Evolutionary conservation across 2,797 vertebrate genomes (phyloP), one percentile per base, ranked within the genome.

Genomic region (Neoniphon sammara): DNA sequence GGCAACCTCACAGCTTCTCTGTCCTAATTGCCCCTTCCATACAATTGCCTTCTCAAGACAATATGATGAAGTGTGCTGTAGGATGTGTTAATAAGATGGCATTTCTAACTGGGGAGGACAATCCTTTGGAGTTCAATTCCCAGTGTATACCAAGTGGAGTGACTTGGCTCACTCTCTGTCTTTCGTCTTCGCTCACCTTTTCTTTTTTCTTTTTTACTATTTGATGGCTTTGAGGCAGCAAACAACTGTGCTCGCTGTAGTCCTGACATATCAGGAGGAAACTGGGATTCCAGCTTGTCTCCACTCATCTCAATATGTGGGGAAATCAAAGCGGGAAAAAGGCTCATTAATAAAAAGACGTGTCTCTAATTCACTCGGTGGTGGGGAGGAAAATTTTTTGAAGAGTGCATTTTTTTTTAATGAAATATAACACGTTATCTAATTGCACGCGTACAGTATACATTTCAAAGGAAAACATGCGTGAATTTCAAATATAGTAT

Each of bases 1-100:
- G 94, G 94, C 93, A 94, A 93, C 90, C 93, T 93, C 91, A 91
- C 93, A 93, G 93, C 92, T 93, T 93, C 93, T 90, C 84, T 68
- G 90, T 93, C 93, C 93, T 95, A 95, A 95, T 95, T 94, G 94
- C 93, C 92, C 92, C 93, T 93, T 93, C 94, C 92, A 89, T 94
- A 91, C 91, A 92, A 92, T 91, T 89, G 93, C 93, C 88, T 93
- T 85, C 92, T 94, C 89, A 79, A 93, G 93, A 94, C 93, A 94
- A 94, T 93, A 94, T 94, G 94, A 95, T 94, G 92, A 92, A 93
- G 93, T 89, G 91, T 83, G 85, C 91, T 76, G 85, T 84, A 78
- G 89, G 85, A 93, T 86, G 89, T 92, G 91, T 94, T 95, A 94
- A 94, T 94, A 94, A 94, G 93, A 91, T 88, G 90, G 84, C 85